Evolutionary conservation across 2,888 invertebrate species (phyloP).

Genomic region (Sialis fuliginosa): DNA sequence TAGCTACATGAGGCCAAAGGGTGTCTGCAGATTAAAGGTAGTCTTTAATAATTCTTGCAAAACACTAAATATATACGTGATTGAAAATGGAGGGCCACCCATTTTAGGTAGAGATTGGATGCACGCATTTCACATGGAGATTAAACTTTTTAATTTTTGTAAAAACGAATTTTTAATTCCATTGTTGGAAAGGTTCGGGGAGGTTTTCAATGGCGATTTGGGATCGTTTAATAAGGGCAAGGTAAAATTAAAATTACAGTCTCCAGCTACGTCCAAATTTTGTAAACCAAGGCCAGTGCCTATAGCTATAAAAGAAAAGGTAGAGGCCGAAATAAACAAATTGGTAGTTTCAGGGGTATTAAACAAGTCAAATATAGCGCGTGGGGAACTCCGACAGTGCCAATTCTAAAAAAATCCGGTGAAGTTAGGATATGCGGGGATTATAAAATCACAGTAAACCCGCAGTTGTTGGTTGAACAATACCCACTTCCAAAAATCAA

Average conservation of each 20-base stretch:
- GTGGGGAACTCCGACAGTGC: conserved; percentile 19
- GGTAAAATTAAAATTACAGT: neutral
- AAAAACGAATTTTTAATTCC: neutral
- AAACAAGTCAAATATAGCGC: conserved; percentile 12
- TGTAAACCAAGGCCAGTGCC: conserved; percentile 9
- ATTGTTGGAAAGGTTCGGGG: neutral
- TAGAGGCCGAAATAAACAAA: conserved; percentile 11
- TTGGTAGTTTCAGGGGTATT: conserved; percentile 11
- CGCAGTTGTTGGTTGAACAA: conserved; percentile 10
- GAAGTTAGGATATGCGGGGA: conserved; percentile 13
- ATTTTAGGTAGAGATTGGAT: no score
- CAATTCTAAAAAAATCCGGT: conserved; percentile 14
- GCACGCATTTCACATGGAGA: no score
- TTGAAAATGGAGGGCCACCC: no score
- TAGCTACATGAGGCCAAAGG: neutral
- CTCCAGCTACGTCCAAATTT: neutral
- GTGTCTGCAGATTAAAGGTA: neutral
- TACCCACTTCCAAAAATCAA: conserved; percentile 12
- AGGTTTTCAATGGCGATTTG: neutral
- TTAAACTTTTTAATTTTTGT: neutral
- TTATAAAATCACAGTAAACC: conserved; percentile 13
- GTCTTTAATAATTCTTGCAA: neutral
- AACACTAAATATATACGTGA: no score
- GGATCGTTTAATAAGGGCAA: neutral
- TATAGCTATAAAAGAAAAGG: conserved; percentile 8